Evolutionary conservation across 2,888 invertebrate species (phyloP), one percentile per base, ranked within the genome.

Genomic region (Odiellus spinosus): DNA sequence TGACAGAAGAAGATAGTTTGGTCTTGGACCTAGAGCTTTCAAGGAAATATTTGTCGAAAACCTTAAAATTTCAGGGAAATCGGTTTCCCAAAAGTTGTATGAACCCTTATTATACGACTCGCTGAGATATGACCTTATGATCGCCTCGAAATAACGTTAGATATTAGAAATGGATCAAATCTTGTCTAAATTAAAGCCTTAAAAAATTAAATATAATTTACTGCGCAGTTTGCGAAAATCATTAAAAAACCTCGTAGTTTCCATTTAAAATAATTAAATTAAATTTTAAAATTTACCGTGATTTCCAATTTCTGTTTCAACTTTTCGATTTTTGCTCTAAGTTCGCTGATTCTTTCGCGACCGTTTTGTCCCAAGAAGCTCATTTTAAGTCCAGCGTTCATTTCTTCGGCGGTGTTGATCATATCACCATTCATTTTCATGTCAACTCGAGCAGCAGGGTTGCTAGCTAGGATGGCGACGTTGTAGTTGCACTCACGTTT

Each of bases 301-400:
- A 52, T 14, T 34, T 50, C 49, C 17, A 52, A 46, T 19, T 52
- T 43, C 18, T 52, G 50, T 19, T 39, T 48, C 6, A 50, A 35
- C 26, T 52, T 52, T 34, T 39, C 41, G 14, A 52, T 45, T 15
- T 48, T 52, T 8, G 43, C 42, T 32, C 42, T 49, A 15, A 52
- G 15, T 33, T 52, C 52, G 17, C 45, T 41, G 1, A 49, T 44
- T 19, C 44, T 47, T 20, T 46, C 45, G 5, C 17, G 32, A 10
- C 45, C 44, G 12, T 39, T 18, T 15, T 39, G 42, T 32, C 50
- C 48, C 32, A 50, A 3, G 17, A 35, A 42, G 39, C 44, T 42
- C 2, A 52, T 3, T 14, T 39, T 45, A 5, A 50, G 3, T 11
- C 50, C 14, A 2, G 44, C 47, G 5, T 40, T 36, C 2, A 48